Conservation (phyloP, 2,888 invertebrate genomes). For the Acrobasis suavella region DNA sequence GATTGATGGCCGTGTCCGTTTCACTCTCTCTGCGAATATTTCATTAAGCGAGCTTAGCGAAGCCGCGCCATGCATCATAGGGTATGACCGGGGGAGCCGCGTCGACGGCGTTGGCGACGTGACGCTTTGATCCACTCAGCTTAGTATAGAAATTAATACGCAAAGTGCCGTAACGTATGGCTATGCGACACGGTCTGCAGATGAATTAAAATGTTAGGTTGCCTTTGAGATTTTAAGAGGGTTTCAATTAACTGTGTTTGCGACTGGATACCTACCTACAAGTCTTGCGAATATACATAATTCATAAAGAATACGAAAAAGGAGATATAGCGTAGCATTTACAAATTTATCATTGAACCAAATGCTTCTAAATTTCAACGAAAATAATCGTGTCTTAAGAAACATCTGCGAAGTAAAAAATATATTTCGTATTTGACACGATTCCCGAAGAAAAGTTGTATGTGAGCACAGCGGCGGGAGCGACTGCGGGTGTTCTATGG, state of each 20-base stretch:
- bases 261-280: too few relatives aligned
- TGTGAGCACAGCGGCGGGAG: conserved; percentile 45
- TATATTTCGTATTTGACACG: conserved; percentile 53
- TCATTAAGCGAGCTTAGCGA: conserved; percentile 72
- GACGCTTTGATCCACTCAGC: conserved; percentile 72
- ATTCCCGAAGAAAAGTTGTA: conserved; percentile 62
- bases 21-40: conserved; percentile 72
- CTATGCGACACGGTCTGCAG: conserved; percentile 48
- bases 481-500: conserved; percentile 37
- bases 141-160: conserved; percentile 74
- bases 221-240: background rate
- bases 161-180: conserved; percentile 51
- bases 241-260: background rate
- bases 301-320: too few relatives aligned
- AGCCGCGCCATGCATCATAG: conserved; percentile 75
- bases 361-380: too few relatives aligned
- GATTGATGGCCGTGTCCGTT: conserved; percentile 72
- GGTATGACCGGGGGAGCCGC: conserved; percentile 61
- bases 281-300: too few relatives aligned
- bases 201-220: conserved; percentile 30
- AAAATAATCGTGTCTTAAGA: too few relatives aligned
- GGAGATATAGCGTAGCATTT: too few relatives aligned
- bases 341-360: too few relatives aligned
- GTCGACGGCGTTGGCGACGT: conserved; percentile 51
- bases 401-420: conserved; percentile 46